Evolutionary conservation across 2,113 vertebrate genomes (phyloP).

Genomic region (Gallinago paraguaiae): DNA sequence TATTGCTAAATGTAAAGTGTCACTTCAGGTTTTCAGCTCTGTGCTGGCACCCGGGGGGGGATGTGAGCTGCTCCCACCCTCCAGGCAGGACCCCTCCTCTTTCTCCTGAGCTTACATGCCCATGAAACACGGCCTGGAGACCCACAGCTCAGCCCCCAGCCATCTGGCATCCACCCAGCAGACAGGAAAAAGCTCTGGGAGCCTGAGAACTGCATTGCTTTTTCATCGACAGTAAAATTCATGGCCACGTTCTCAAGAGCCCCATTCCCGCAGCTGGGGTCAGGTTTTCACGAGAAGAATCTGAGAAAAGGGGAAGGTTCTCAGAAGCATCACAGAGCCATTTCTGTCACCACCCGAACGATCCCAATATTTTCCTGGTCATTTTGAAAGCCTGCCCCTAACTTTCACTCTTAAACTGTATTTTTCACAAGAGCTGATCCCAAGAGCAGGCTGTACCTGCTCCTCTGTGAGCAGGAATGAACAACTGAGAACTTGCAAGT

Average conservation of each 20-base stretch:
- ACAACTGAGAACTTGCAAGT: fast-evolving
- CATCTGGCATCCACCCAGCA: not conserved
- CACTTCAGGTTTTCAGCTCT: not conserved
- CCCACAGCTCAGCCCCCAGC: not conserved
- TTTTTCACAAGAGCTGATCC: not conserved
- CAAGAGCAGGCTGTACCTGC: not conserved
- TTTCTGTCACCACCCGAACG: not conserved
- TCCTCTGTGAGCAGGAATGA: not conserved
- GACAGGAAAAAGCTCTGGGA: not conserved
- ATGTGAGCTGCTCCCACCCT: not conserved
- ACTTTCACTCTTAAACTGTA: not conserved
- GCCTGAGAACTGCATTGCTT: not conserved
- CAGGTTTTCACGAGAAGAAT: not conserved
- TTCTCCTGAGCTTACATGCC: not conserved
- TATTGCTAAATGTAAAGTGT: not conserved
- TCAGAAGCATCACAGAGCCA: not conserved
- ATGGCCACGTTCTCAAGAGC: not conserved
- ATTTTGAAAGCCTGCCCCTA: not conserved
- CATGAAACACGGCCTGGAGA: fast-evolving
- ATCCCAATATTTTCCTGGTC: fast-evolving
- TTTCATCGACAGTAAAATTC: not conserved
- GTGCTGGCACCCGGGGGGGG: no score
- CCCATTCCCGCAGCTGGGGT: not conserved
- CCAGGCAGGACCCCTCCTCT: not conserved
- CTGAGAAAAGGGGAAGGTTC: not conserved